Conservation (phyloP, 2,113 vertebrate genomes). For the Diglossa brunneiventris region DNA sequence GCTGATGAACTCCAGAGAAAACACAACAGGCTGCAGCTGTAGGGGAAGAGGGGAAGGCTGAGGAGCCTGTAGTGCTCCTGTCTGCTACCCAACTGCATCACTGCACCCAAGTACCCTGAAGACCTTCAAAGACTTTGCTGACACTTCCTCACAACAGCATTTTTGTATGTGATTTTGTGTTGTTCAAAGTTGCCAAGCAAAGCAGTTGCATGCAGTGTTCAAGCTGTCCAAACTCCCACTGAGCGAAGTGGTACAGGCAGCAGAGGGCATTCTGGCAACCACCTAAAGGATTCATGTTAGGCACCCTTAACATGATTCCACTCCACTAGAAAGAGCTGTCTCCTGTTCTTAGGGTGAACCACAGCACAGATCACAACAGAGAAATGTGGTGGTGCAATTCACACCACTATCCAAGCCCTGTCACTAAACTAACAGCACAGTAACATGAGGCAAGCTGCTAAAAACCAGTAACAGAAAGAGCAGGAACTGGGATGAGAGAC, state of each 20-base stretch:
- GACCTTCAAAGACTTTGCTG: background rate
- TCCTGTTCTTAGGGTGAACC: background rate
- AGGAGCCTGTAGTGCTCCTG: background rate
- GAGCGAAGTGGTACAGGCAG: background rate
- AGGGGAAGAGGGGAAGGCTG: background rate
- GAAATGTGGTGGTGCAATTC: background rate
- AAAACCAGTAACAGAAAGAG: background rate
- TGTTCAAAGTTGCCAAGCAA: accelerated
- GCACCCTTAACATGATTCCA: background rate
- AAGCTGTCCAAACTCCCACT: background rate
- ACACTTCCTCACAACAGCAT: background rate
- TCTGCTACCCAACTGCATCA: background rate
- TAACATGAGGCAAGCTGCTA: background rate
- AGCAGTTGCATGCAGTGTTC: accelerated
- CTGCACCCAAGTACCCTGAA: background rate
- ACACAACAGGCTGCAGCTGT: background rate
- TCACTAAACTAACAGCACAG: background rate
- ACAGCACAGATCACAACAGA: background rate
- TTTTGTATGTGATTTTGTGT: background rate
- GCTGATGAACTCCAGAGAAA: background rate
- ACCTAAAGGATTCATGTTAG: background rate
- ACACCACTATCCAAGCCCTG: background rate
- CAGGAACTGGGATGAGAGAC: background rate
- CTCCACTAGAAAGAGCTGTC: background rate
- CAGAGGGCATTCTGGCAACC: background rate